Evolutionary conservation across 2,797 vertebrate species (phyloP).

Genomic region (Knipowitschia caucasica): DNA sequence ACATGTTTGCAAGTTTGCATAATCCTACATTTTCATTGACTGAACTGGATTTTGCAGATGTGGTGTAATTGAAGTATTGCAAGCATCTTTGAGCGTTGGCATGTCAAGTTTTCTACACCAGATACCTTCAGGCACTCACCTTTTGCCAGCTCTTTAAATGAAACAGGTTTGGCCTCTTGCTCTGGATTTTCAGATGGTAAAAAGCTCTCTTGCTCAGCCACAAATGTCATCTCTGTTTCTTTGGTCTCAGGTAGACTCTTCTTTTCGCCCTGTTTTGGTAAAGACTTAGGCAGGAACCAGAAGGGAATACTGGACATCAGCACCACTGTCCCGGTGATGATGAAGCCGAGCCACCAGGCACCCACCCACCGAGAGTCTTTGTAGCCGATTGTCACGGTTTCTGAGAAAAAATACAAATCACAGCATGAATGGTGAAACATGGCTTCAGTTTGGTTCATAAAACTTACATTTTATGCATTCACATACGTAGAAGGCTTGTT

Average conservation of each 20-base stretch:
- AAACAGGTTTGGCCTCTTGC: conserved; percentile 34
- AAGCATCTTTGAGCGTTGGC: too few relatives aligned
- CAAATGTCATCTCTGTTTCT: conserved; percentile 34
- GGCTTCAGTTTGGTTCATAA: background rate
- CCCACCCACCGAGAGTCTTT: conserved; percentile 87
- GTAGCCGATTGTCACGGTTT: conserved; percentile 77
- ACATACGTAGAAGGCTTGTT: too few relatives aligned
- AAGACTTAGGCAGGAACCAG: conserved; percentile 82
- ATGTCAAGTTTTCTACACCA: too few relatives aligned
- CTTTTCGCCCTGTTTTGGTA: conserved; percentile 70
- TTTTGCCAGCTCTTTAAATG: conserved; percentile 68
- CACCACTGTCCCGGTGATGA: conserved; percentile 73
- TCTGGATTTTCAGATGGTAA: conserved; percentile 49
- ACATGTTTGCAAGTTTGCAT: too few relatives aligned
- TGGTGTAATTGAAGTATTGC: too few relatives aligned
- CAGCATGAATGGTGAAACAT: background rate
- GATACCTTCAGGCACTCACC: conserved; percentile 42
- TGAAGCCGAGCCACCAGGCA: conserved; percentile 88
- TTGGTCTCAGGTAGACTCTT: conserved; percentile 22
- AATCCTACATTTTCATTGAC: too few relatives aligned
- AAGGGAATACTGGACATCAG: conserved; percentile 82
- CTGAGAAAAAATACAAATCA: conserved; percentile 53
- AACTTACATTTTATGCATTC: too few relatives aligned
- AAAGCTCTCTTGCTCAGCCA: conserved; percentile 68
- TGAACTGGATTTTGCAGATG: too few relatives aligned